Base-by-base conservation (phyloP, 2,888 invertebrate species). In the Xanthia icteritia region DNA sequence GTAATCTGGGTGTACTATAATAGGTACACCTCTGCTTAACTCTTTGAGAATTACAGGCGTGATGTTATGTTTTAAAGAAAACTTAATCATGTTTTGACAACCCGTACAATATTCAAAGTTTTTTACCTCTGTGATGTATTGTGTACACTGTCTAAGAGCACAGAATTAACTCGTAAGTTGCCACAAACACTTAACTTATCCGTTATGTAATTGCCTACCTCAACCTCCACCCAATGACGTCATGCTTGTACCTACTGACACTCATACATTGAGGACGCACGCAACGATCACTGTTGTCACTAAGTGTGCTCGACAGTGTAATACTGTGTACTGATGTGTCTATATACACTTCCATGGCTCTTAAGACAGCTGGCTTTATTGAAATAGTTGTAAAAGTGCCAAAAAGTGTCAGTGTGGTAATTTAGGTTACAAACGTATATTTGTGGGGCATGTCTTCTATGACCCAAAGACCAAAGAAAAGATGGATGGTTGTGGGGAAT, bases 211-310 rank as follows among this genome's bases (percentile, higher is more conserved):
- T 42, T 13, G 6, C 17, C 58, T 31, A n/a, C 5, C 42, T 42
- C 51, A 67, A 42, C 79, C 65, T 78, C 64, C 51, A 60, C 42
- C 65, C 23, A 60, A n/a, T 81, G 65, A 79, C 73, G 20, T 31
- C 31, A 60, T 6, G 13, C 31, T 5, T 31, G 39, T 73, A 56
- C 54, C 63, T 39, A 69, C 64, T 83, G 48, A 79, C 84, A 65
- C 69, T 83, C 48, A 61, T 84, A 56, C 48, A 56, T 17, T 6
- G 58, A 77, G 65, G 77, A 23, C 67, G 23, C 83, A 65, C 54
- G 84, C 79, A 73, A 66, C 23, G 36, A 5, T 6, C 11, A 58
- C 61, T 65, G 73, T 63, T 56, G 68, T 51, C 84, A 51, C 65
- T 69, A 17, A 67, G 65, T 77, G 68, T 79, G 54, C 60, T 61